Base-by-base conservation (phyloP, 1,140 invertebrate species). In the Halesus radiatus region DNA sequence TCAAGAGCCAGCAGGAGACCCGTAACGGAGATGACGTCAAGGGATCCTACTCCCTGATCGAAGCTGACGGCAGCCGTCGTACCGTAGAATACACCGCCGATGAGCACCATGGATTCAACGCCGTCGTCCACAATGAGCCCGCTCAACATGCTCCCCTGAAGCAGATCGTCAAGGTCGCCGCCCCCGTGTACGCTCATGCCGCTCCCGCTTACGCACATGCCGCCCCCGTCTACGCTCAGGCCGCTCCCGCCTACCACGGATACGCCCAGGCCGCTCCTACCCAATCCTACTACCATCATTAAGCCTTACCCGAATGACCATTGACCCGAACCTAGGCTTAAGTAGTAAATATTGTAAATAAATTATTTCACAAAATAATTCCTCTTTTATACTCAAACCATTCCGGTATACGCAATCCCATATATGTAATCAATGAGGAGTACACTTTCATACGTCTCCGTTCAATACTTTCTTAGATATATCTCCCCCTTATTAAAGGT, bases 31-130 rank as follows among this genome's bases (percentile, higher is more conserved):
- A 92, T 79, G 87, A 89, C 45, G 92, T 93, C 22, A 88, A 90
- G 74, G 92, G 92, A 60, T 86, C 88, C 29, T 93, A 93, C 86
- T 91, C 90, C 64, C 86, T 93, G 26, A 86, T 92, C 76, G 91
- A 93, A 84, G 90, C 92, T n/a, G 92, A 95, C 84, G 93, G 94
- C 53, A 93, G 91, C 83, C 89, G 91, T 84, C 91, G 94, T 80
- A 92, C 92, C 81, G 94, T 94, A 64, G 92, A 94, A 53, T 95
- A 95, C 88, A 93, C 92, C 52, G 93, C 94, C 72, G 93, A 94
- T 84, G 91, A 93, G 23, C 90, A 94, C 85, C 92, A 91, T 83
- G 94, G 94, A 82, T 94, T 94, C 86, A 92, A 94, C 86, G 94
- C 94, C 0, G 87, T 92, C 22, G 91, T 95, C 4, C 90, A 89